Evolutionary conservation across 2,113 vertebrate genomes (phyloP), one percentile per base, ranked within the genome.

Genomic region (Seriola quinqueradiata): DNA sequence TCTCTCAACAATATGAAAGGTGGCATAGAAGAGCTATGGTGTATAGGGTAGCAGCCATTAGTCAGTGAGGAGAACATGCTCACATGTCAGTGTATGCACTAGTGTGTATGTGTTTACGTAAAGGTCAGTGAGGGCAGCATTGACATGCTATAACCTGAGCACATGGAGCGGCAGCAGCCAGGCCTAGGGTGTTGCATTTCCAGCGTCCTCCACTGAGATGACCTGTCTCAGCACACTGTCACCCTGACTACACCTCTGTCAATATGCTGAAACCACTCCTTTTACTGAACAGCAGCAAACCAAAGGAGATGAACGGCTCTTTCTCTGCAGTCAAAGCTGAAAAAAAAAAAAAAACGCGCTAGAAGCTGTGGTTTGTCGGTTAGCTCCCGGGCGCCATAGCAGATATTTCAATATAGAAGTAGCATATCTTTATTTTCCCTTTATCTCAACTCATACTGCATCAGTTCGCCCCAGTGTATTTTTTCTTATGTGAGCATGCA

Each of bases 211-310:
- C 36, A 74, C 81, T 66, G 34, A 57, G 79, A 84, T 72, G 87
- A 85, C 87, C 90, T 91, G 83, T 72, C 90, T 93, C 86, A 88
- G 91, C 92, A 88, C 71, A 86, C 81, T 85, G 83, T 92, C 89
- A 87, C 88, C 87, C 88, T 89, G 87, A 89, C 86, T 90, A 85
- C 85, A 87, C 85, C 84, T 88, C 79, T 81, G 81, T 93, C 89
- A 78, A 87, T 91, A 89, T 88, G 90, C 92, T 91, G 85, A 91
- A 89, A 85, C 84, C 70, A 79, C 81, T 89, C 63, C 83, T 89
- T 88, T 87, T 21, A 69, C 69, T 50, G 34, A 78, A 60, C 55
- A 79, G 70, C 64, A 78, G 83, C 67, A 66, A 82, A 79, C 72
- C 67, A 63, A 75, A 82, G 59, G n/a, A 66, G 44, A 72, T 5